These are phyloP conservation scores for Drosophila cardini DNA, from an alignment of 1,140 invertebrate genomes.

Conservation along the genomic window DNA sequence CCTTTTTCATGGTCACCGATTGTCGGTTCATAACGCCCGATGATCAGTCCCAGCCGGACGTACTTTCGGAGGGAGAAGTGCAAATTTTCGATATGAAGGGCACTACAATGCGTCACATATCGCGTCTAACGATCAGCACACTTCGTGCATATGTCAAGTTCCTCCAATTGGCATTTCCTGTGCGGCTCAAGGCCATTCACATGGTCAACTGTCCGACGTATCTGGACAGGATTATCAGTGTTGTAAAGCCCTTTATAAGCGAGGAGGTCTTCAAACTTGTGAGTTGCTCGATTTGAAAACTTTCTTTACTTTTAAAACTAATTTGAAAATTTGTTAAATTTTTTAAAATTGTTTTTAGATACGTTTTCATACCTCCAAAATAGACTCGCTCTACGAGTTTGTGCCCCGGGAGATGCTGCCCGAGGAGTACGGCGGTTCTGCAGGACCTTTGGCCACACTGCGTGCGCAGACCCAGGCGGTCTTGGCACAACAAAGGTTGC, in stretches of 20 bases:
- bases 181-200: slow-evolving; percentile 90
- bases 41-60: slow-evolving; percentile 74
- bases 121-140: slow-evolving; percentile 87
- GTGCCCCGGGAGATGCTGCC: slow-evolving; percentile 88
- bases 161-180: slow-evolving; percentile 89
- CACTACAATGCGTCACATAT: slow-evolving; percentile 87
- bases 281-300: not conserved
- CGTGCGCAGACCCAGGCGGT: slow-evolving; percentile 86
- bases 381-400: slow-evolving; percentile 87
- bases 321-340: not conserved
- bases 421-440: slow-evolving; percentile 88
- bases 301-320: not conserved
- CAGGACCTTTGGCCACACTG: slow-evolving; percentile 86
- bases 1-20: slow-evolving; percentile 89
- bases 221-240: slow-evolving; percentile 87
- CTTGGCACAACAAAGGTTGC: slow-evolving; percentile 70
- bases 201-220: slow-evolving; percentile 88
- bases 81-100: slow-evolving; percentile 90
- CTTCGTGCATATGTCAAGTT: slow-evolving; percentile 84
- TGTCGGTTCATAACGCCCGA: slow-evolving; percentile 87
- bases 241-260: slow-evolving; percentile 89
- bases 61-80: slow-evolving; percentile 86
- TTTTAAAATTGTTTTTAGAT: slow-evolving; percentile 76
- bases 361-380: slow-evolving; percentile 87
- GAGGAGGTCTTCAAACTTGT: slow-evolving; percentile 86